A percentile compares a stretch with the other conserved stretches of the same genome.
These are phyloP conservation scores for Brotula barbata DNA, from an alignment of 2,797 vertebrate genomes.

Conservation along the genomic window DNA sequence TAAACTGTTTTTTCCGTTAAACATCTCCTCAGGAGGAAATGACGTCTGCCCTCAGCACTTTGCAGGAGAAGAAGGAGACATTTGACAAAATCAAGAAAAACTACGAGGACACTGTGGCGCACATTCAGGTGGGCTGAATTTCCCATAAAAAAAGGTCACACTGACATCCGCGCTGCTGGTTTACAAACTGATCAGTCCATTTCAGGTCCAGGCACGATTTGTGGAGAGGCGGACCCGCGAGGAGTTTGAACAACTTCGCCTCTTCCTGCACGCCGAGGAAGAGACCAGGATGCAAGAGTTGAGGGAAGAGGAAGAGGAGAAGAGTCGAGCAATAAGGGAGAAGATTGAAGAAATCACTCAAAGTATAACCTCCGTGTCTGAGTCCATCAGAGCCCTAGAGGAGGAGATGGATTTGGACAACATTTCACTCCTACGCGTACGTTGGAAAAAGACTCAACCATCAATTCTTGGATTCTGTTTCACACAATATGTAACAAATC, in stretches of 20 bases:
- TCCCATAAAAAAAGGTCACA: background rate
- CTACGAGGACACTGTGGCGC: conserved; percentile 56
- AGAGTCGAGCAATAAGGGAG: conserved; percentile 51
- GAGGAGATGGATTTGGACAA: conserved; percentile 60
- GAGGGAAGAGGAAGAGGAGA: conserved; percentile 67
- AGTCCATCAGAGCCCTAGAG: conserved; percentile 62
- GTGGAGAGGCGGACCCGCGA: conserved; percentile 65
- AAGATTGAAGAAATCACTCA: conserved; percentile 55
- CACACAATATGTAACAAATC: background rate
- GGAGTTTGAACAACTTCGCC: conserved; percentile 73
- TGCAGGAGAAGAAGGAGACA: conserved; percentile 59
- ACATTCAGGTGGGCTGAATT: conserved; percentile 68
- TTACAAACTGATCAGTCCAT: background rate
- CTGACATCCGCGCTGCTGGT: background rate
- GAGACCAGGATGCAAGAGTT: conserved; percentile 59
- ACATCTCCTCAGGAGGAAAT: conserved; percentile 63
- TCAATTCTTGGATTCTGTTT: background rate
- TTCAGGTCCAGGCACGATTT: conserved; percentile 67
- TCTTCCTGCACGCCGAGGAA: conserved; percentile 68
- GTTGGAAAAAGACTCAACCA: background rate
- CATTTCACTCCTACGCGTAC: conserved; percentile 67
- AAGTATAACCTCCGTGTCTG: conserved; percentile 53
- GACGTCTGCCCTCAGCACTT: conserved; percentile 50
- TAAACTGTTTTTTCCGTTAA: background rate
- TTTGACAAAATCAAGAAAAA: conserved; percentile 66